Conservation (phyloP, 2,888 invertebrate genomes). For the Chrysolina haemoptera region DNA sequence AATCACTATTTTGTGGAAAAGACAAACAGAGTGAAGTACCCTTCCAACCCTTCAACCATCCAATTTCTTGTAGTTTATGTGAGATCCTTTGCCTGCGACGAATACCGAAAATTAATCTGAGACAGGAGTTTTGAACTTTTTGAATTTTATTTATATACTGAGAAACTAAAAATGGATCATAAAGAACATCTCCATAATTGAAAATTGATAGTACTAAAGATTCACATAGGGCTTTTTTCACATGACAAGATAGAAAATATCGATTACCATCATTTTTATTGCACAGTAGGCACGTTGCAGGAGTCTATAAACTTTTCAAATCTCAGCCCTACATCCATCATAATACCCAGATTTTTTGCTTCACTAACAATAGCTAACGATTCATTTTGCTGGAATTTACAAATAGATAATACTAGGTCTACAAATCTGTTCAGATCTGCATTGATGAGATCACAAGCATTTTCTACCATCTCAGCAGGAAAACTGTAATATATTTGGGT, state of each 20-base stretch:
- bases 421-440: slow-evolving; percentile 28
- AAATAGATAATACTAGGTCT: slow-evolving; percentile 19
- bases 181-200: slow-evolving; percentile 28
- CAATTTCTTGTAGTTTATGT: slow-evolving; percentile 19
- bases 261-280: slow-evolving; percentile 18
- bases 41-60: slow-evolving; percentile 26
- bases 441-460: slow-evolving; percentile 18
- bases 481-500: slow-evolving; percentile 34
- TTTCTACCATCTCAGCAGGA: slow-evolving; percentile 4
- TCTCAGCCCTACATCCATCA: slow-evolving; percentile 14
- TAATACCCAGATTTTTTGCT: slow-evolving; percentile 10
- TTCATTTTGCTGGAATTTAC: slow-evolving; percentile 21
- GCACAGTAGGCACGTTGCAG: slow-evolving; percentile 15
- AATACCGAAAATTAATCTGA: slow-evolving; percentile 29
- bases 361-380: slow-evolving; percentile 1
- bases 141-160: slow-evolving; percentile 23
- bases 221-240: slow-evolving; percentile 16
- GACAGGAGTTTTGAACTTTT: slow-evolving; percentile 25
- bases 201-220: slow-evolving; percentile 16
- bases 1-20: slow-evolving; percentile 22
- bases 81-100: slow-evolving; percentile 23
- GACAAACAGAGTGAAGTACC: slow-evolving; percentile 25
- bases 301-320: slow-evolving; percentile 21
- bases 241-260: slow-evolving; percentile 12
- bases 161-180: slow-evolving; percentile 16